Evolutionary conservation across 2,113 vertebrate species (phyloP), one percentile per base, ranked within the genome.

Genomic region (Pygoscelis adeliae): DNA sequence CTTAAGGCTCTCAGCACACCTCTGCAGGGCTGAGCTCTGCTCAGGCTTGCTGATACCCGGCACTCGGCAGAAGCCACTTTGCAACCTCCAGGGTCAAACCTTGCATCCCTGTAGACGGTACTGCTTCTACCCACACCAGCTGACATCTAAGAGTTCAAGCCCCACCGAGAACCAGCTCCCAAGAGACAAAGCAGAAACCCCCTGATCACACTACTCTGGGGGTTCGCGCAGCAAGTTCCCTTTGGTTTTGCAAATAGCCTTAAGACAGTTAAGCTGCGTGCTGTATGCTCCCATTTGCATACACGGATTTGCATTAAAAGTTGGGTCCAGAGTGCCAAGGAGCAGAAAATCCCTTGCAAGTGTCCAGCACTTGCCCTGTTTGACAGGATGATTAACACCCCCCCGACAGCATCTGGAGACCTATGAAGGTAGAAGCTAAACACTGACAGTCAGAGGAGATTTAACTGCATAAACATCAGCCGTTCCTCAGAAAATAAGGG

Each of bases 371-470:
- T 73, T 55, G 66, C 26, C 50, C 23, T 0, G 1, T 34, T 58
- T 95, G 83, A 82, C 69, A 90, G 52, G 55, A 86, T 83, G 83
- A 93, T 90, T 74, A 91, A 77, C 62, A 73, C 30, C n/a, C 8
- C 7, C 27, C 36, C 4, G 38, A 26, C 53, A 83, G 79, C 81
- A 78, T 55, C 50, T 93, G 85, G 50, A 88, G 66, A 84, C 34
- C 14, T 34, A 15, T 6, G 32, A 92, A 52, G 61, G 38, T 40
- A 77, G 74, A 76, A 91, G 63, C 62, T 95, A 61, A 91, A 89
- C 26, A 30, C 42, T 56, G 79, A 56, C 70, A 96, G 52, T 38
- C 52, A 84, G 56, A 67, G 23, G 17, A 81, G 49, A 73, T 73
- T 81, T 55, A 84, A 52, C 46, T 18, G 32, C 55, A 91, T 61